Percentiles rank a stretch among this genome's conserved stretches.
Conservation (phyloP, 1,140 invertebrate genomes). For the Papilio polyxenes region DNA sequence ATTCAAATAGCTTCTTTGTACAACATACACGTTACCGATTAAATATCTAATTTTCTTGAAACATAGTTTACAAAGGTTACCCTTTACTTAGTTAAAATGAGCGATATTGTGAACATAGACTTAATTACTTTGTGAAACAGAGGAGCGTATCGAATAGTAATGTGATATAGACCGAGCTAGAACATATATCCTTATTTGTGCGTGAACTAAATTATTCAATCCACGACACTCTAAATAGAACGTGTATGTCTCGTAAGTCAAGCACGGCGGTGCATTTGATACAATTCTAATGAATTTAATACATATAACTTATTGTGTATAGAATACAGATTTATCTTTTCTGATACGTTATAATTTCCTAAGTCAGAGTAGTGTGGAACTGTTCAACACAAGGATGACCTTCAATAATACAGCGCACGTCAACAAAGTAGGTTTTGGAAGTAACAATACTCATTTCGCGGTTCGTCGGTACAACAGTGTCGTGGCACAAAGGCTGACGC, state of each 20-base stretch:
- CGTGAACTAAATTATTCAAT: constrained; percentile 61
- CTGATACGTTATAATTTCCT: not conserved
- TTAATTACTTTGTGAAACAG: constrained; percentile 52
- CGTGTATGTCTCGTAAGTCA: constrained; percentile 42
- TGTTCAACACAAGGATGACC: not conserved
- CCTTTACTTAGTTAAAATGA: constrained; percentile 29
- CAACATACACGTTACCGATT: not conserved
- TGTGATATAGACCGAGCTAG: constrained; percentile 58
- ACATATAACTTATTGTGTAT: constrained; percentile 6
- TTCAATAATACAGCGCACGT: not conserved
- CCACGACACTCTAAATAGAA: constrained; percentile 53
- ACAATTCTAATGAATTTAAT: constrained; percentile 2
- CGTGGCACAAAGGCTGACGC: constrained; percentile 58
- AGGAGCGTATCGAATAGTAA: constrained; percentile 61
- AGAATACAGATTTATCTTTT: not conserved
- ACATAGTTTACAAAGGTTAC: constrained; percentile 12
- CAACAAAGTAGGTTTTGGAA: constrained; percentile 1
- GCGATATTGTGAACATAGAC: constrained; percentile 32
- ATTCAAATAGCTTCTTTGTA: not conserved
- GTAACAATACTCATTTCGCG: constrained; percentile 25
- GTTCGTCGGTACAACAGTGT: constrained; percentile 43
- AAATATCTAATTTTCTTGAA: not conserved
- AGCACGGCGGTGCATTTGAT: constrained; percentile 38
- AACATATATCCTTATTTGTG: constrained; percentile 53
- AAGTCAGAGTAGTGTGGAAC: not conserved